Base-by-base conservation (phyloP, 2,797 vertebrate genomes). In the Odontamblyopus lacepedii region DNA sequence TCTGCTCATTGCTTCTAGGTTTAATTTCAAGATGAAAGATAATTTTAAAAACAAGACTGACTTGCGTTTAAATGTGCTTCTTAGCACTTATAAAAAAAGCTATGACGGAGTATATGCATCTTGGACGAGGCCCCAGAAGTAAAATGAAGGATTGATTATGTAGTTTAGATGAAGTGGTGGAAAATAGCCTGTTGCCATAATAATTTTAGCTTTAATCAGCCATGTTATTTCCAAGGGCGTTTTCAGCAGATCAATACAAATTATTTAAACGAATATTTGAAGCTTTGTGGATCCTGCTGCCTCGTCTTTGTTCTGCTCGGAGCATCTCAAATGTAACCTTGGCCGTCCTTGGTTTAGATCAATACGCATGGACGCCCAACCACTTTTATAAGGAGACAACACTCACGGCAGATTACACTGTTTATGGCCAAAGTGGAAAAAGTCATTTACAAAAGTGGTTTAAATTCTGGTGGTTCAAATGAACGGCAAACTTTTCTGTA, bases 171-270 rank as follows among this genome's bases (percentile, higher is more conserved):
- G 19, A 18, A 38, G 38, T 57, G 50, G 56, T 23, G 69, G 63
- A 61, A 29, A 51, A 30, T n/a, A 51, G n/a, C 26, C 19, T 70
- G 11, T 38, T 62, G 32, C 26, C 13, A 26, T 35, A 12, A n/a
- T 67, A 67, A 67, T 60, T 74, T 74, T 73, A 62, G 51, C 62
- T 78, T 72, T 56, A 83, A 86, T 84, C 72, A 75, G 80, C 50
- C 44, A 11, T 75, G 76, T 69, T 63, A 65, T 78, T 84, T 75
- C 82, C 73, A 81, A 87, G 75, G 81, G 69, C 78, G 74, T 29
- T 65, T 62, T 57, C 73, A 66, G 71, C 75, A 65, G 73, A 87
- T 89, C 80, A 72, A 86, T 85, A 79, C 60, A 57, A 74, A 83
- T 72, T 79, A 67, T 63, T 67, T 62, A 69, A 84, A 67, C 51